Evolutionary conservation across 2,888 invertebrate genomes (phyloP), one percentile per base, ranked within the genome.

Genomic region (Hoplodrina blanda): DNA sequence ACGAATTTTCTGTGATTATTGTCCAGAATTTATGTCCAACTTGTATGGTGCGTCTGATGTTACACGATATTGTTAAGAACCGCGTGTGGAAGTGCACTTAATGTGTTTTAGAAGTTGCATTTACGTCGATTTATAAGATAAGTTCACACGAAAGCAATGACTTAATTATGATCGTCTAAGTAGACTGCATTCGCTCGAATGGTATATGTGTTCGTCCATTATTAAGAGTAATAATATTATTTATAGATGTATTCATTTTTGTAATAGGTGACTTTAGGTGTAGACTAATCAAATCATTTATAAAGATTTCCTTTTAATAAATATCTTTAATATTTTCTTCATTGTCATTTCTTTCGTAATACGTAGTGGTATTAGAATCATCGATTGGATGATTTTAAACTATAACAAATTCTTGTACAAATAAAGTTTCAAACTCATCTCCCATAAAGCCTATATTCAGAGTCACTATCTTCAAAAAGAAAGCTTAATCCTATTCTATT

Each of bases 151-250:
- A 90, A 94, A 94, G 92, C 93, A 93, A 95, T 95, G 91, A 94
- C 92, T 92, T 91, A 90, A 91, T 87, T 88, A 90, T 88, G 87
- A 91, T 91, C 89, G 89, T 93, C 87, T 91, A 88, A 89, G 92
- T 95, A 95, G 95, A 96, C 96, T 95, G 95, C 94, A 95, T 95
- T 95, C 94, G 89, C 91, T 94, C 89, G 94, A 95, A 95, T 95
- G 94, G 72, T 78, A 93, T 91, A 93, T 94, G 94, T 96, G 96
- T 96, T 96, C 95, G 95, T 96, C 96, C 95, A 95, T 93, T 94
- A 89, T 91, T 90, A 91, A 93, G 90, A 91, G 88, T 90, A 91
- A 88, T 90, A 88, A 91, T 90, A 92, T 94, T 90, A 91, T 93
- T 92, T 93, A 91, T 93, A 93, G 90, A 85, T 89, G 86, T 93